These are phyloP conservation scores for Oreocharis arfaki DNA, from an alignment of 2,113 vertebrate genomes.

Conservation along the genomic window DNA sequence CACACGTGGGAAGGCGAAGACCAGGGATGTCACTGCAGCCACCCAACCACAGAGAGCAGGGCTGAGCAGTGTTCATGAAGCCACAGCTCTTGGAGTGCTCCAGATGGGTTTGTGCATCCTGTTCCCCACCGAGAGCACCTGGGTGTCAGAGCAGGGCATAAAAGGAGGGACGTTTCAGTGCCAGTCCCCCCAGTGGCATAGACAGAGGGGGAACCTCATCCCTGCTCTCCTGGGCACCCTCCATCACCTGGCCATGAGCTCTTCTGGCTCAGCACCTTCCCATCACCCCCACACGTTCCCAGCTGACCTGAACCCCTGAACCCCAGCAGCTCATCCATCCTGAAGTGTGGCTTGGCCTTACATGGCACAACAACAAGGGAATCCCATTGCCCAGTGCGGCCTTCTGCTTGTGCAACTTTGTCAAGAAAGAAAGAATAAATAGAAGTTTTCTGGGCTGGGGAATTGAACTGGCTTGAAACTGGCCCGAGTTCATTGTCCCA, in stretches of 20 bases:
- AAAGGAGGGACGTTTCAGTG: neutral
- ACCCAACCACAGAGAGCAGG: neutral
- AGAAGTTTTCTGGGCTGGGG: neutral
- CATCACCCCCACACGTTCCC: neutral
- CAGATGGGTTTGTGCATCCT: neutral
- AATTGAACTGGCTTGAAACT: neutral
- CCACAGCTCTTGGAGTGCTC: neutral
- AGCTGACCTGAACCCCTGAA: neutral
- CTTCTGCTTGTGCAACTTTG: neutral
- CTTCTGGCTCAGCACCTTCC: neutral
- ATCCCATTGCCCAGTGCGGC: neutral
- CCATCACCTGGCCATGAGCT: neutral
- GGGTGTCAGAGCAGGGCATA: neutral
- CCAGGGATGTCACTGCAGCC: neutral
- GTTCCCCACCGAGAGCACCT: rapidly evolving
- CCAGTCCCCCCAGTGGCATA: neutral
- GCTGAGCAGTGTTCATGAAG: neutral
- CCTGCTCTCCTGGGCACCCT: neutral
- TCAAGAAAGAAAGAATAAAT: neutral
- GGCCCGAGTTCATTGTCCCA: neutral
- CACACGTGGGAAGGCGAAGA: neutral
- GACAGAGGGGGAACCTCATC: neutral
- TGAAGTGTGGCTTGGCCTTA: neutral
- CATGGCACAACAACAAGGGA: neutral
- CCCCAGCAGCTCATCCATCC: neutral